phyloP scores from a whole-genome alignment of 2,888 invertebrate genomes.

The Mesochorus sp. region DNA sequence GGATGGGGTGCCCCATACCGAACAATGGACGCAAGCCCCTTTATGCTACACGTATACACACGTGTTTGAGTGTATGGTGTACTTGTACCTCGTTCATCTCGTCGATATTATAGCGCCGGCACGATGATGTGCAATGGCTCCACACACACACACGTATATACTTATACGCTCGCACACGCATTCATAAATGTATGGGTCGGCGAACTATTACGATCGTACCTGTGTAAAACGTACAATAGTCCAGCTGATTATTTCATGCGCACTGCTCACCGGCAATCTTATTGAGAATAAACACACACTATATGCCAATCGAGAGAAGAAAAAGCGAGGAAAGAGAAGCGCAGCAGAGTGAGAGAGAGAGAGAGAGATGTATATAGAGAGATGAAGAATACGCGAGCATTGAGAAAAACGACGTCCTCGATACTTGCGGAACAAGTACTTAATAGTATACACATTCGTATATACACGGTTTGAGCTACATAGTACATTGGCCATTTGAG shows the following conservation, averaged over 20 bases:
- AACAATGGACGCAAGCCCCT: no score
- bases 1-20: no score
- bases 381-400: no score
- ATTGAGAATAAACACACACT: constrained; percentile 28
- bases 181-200: background rate
- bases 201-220: constrained; percentile 23
- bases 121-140: no score
- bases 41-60: no score
- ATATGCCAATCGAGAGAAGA: constrained; percentile 5
- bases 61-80: no score
- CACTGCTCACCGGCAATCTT: constrained; percentile 45
- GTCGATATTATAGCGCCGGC: no score
- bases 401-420: constrained; percentile 46
- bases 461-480: no score
- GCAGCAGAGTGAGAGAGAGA: background rate
- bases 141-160: constrained; percentile 6
- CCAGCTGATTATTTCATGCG: constrained; percentile 55
- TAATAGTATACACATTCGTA: constrained; percentile 6
- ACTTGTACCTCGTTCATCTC: no score
- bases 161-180: background rate
- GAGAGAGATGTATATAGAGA: background rate
- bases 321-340: background rate
- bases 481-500: background rate
- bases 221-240: constrained; percentile 54
- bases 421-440: constrained; percentile 45